A percentile compares a stretch with the other conserved stretches of the same genome.
These are phyloP conservation scores for Limosa lapponica DNA, from an alignment of 2,797 vertebrate genomes.

Conservation along the genomic window DNA sequence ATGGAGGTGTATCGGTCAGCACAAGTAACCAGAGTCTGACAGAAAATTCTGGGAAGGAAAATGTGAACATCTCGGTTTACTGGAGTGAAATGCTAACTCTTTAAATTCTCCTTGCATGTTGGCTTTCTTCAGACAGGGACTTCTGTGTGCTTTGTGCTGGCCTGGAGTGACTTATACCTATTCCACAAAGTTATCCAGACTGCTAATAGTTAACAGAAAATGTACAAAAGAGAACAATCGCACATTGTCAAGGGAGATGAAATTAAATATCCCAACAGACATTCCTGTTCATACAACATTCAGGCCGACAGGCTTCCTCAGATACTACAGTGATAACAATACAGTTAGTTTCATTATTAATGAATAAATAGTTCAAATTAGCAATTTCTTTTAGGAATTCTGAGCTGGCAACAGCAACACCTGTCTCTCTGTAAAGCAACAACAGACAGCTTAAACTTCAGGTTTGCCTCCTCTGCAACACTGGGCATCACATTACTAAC, in stretches of 20 bases:
- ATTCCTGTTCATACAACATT: background rate
- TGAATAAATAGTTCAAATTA: background rate
- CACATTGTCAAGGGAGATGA: background rate
- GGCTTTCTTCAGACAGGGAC: background rate
- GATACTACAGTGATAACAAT: background rate
- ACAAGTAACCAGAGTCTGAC: background rate
- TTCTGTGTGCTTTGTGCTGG: background rate
- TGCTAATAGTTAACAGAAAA: slow-evolving; percentile 18
- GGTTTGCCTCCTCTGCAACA: background rate
- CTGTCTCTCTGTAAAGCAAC: background rate
- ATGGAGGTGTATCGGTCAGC: background rate
- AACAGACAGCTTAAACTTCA: background rate
- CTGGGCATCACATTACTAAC: background rate
- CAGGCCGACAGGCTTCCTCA: slow-evolving; percentile 10
- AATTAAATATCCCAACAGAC: slow-evolving; percentile 54
- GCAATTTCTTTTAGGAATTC: slow-evolving; percentile 1
- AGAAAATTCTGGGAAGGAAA: background rate
- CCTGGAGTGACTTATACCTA: background rate
- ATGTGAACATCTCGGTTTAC: background rate
- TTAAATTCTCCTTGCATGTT: background rate
- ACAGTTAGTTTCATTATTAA: slow-evolving; percentile 10
- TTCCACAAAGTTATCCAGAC: background rate
- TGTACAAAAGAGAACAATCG: slow-evolving; percentile 1
- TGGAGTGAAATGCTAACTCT: background rate
- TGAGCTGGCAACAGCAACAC: background rate